These are phyloP conservation scores for Protula sp. DNA, from an alignment of 2,888 invertebrate species.

Conservation along the genomic window DNA sequence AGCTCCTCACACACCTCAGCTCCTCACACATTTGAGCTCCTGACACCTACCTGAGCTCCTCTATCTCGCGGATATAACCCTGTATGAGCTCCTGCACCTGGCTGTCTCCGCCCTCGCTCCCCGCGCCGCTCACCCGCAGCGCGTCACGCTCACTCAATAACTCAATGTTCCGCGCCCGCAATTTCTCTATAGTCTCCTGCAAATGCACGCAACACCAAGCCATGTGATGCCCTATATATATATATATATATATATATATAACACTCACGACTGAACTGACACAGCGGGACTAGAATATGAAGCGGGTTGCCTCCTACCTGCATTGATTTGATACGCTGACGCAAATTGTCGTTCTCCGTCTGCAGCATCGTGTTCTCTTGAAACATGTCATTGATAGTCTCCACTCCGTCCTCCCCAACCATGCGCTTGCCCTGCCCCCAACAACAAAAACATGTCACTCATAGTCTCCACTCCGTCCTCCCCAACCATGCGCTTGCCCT, in stretches of 20 bases:
- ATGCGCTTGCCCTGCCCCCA: conserved; percentile 80
- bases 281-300: background rate
- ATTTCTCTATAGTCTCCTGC: conserved; percentile 76
- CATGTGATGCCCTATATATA: too few species aligned
- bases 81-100: conserved; percentile 62
- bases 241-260: too few species aligned
- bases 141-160: conserved; percentile 74
- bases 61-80: conserved; percentile 84
- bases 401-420: conserved; percentile 78
- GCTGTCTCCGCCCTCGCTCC: conserved; percentile 28
- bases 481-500: conserved; percentile 82
- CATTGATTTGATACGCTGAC: conserved; percentile 80
- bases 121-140: conserved; percentile 48
- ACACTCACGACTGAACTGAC: too few species aligned
- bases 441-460: conserved; percentile 95
- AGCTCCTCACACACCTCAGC: too few species aligned
- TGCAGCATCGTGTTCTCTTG: conserved; percentile 91
- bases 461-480: conserved; percentile 81
- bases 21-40: too few species aligned
- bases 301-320: too few species aligned
- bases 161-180: conserved; percentile 62
- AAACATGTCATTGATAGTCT: conserved; percentile 86
- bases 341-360: conserved; percentile 78
- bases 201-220: conserved; percentile 60
- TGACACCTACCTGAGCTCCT: conserved; percentile 68